Evolutionary conservation across 1,140 invertebrate genomes (phyloP), one percentile per base, ranked within the genome.

Genomic region (Drosophila lacteicornis): DNA sequence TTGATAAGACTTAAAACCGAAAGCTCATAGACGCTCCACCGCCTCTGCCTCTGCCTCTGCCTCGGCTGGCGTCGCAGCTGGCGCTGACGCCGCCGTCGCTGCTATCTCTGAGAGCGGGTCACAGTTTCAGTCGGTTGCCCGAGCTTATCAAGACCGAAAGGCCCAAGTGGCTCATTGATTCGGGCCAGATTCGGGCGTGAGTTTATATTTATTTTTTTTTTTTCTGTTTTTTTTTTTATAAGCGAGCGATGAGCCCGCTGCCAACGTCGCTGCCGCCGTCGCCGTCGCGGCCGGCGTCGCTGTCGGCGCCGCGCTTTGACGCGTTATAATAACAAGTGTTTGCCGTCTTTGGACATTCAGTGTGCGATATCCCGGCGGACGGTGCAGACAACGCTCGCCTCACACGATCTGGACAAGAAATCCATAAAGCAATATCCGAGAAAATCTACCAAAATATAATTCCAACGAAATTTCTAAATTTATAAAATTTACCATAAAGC

Each of bases 281-380:
- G 56, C 19, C 22, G 71, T 12, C 40, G n/a, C 25, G 2, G 66
- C 45, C 11, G 49, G 12, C 75, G 75, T 47, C 51, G 47, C 33
- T 68, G 84, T 57, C 74, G 76, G 50, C 78, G 74, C 62, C 80
- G 75, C 84, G 84, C 78, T 91, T 91, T 87, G 73, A 83, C 82
- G 86, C 86, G 76, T 92, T 92, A 92, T 92, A 92, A 91, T 92
- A 92, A 92, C 82, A 92, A 91, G 91, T 88, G 85, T 79, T 79
- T 84, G 82, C 68, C 82, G 91, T 82, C 91, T 91, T 92, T 82
- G 79, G 80, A 75, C 85, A 92, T 86, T 92, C 91, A 92, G 91
- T 92, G 76, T 86, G 79, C 82, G 76, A 87, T 84, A 92, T 87
- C 82, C 88, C 87, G 91, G 88, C 80, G 75, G 71, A 81, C 91